Evolutionary conservation across 2,888 invertebrate genomes (phyloP), one percentile per base, ranked within the genome.

Genomic region (Drosophila neotestacea): DNA sequence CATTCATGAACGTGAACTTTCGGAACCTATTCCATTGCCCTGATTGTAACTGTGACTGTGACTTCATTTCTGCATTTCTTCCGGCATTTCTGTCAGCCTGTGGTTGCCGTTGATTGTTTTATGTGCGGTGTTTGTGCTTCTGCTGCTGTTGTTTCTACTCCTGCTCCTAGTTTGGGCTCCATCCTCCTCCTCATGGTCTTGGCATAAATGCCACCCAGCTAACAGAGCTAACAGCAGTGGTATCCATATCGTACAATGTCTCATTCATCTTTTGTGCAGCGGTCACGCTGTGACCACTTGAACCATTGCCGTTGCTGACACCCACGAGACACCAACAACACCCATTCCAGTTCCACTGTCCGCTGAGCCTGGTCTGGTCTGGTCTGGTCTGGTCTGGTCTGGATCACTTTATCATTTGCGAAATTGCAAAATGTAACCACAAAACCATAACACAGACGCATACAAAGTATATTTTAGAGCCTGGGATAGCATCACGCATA

Each of bases 51-150:
- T 16, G 22, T 22, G 22, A 22, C 70, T 77, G 70, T 70, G 82
- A 85, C 82, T 81, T 74, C 72, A 79, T 85, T 84, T 81, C 56
- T 64, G 85, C 67, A 69, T 78, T 78, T 73, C 78, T 81, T 82
- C 85, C 85, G 69, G 74, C 70, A 63, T 65, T 70, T 87, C 81
- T 73, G 85, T 81, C 88, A 84, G 81, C 83, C 80, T 85, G 87
- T 75, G 89, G 87, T 88, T 85, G 85, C 79, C 88, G 76, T 70
- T 89, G 85, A 91, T 91, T 90, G 90, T 90, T 90, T 90, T 86
- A 88, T 90, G 89, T 88, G 81, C 83, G 89, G 79, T 76, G 72
- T 79, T 83, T 70, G 81, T 68, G 68, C 66, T 54, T 52, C 28
- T 56, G 46, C 30, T 47, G 32, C 22, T 46, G 22, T 27, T 32